These are phyloP conservation scores for Apis florea DNA, from an alignment of 1,140 invertebrate genomes.

Conservation along the genomic window DNA sequence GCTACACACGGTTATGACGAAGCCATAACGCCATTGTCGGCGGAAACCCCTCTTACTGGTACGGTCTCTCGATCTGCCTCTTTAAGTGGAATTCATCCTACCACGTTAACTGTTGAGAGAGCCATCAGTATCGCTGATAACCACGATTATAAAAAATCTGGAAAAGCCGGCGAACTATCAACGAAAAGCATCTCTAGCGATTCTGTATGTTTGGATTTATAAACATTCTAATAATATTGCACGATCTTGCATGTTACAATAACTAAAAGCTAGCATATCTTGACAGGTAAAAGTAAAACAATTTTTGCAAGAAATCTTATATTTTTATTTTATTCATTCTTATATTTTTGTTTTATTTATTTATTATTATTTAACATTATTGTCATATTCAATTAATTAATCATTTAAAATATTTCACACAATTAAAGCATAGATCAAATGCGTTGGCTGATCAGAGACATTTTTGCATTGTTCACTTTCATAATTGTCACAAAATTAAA, in stretches of 20 bases:
- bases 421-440: no score
- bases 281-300: no score
- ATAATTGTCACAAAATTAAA: no score
- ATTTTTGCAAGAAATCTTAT: no score
- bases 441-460: no score
- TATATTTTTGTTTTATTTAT: no score
- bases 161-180: conserved; percentile 68
- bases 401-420: no score
- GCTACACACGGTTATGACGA: conserved; percentile 87
- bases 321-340: no score
- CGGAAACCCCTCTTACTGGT: conserved; percentile 91
- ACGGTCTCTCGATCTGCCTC: conserved; percentile 92
- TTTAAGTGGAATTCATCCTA: conserved; percentile 89
- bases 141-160: conserved; percentile 70
- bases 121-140: conserved; percentile 41
- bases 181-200: conserved; percentile 78
- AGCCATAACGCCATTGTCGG: conserved; percentile 88
- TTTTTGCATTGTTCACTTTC: no score
- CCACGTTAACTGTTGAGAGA: conserved; percentile 77
- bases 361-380: no score
- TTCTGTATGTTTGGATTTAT: conserved; percentile 73
- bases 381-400: no score
- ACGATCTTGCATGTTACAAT: background rate
- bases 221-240: background rate
- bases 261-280: no score